Base-by-base conservation (phyloP, 2,888 invertebrate genomes). In the Conchocele bisecta region DNA sequence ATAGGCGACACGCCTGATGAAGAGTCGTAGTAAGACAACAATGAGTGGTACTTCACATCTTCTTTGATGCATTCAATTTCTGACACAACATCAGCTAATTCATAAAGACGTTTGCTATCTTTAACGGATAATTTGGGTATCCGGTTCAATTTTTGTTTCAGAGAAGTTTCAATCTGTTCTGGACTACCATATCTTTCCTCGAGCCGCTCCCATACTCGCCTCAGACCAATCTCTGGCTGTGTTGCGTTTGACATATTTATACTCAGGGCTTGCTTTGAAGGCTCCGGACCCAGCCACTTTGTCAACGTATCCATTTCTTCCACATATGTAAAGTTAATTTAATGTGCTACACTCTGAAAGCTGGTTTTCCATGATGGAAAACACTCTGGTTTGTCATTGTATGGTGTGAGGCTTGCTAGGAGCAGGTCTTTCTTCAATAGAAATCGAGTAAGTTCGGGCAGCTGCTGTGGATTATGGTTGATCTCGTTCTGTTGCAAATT, bases 1-100 rank as follows among this genome's bases (percentile, higher is more conserved):
- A 68, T 28, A 6, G 59, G 59, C 24, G 57, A 56, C n/a, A 68
- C 33, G 44, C 64, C 51, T 13, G 35, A 29, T 13, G 60, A 56
- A 9, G 56, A 53, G 31, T 60, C 65, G 35, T 53, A 69, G 22
- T 57, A 74, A 26, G 61, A 39, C 20, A 61, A 31, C 26, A 48
- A 29, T 24, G 17, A 15, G n/a, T 20, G 28, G 39, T 51, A 61
- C 31, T 26, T 51, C 1, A 42, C 51, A 20, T 61, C 51, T 9
- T 50, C 29, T 39, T 61, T 61, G 15, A 61, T 31, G 24, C 51
- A 39, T 24, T 60, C 37, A n/a, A 61, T 15, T 41, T 61, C 61
- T 31, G n/a, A 17, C n/a, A 61, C 31, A 24, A 61, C 24, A 20
- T 61, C 61, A 24, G 35, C 2, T 20, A 61, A 29, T 5, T 61